Base-by-base conservation (phyloP, 1,140 invertebrate species). In the Globodera ellingtonae region DNA sequence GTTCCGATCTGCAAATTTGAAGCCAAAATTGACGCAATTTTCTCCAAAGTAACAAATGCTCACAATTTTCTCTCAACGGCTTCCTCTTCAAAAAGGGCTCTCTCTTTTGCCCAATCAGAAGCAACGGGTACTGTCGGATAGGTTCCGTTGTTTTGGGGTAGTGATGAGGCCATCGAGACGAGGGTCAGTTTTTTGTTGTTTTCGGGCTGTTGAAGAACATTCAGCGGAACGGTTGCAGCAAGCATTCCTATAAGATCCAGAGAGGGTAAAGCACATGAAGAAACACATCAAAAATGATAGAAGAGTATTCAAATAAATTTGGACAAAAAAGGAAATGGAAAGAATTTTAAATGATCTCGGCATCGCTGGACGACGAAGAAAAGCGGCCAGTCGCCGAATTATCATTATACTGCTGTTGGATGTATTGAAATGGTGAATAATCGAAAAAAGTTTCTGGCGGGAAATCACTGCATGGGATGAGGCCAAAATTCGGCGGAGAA, bases 321-420 rank as follows among this genome's bases (percentile, higher is more conserved):
- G 35, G 7, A 44, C 15, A 47, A 44, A 47, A 18, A 70, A 44
- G 10, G 67, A 7, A 44, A 18, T 15, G 35, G 67, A 47, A 70
- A 44, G 10, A 10, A 21, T 24, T 9, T 70, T 46, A 77, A 77
- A 77, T 77, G 65, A 77, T 77, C 47, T 77, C 75, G 48, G 75
- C 75, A 77, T 77, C 75, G 18, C 75, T 77, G 44, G 75, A 77
- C 21, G 75, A 77, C 3, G 75, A 77, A 9, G 75, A 77, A 67
- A 66, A 44, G 18, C 56, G 56, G 8, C 56, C 56, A 21, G n/a
- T 35, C 18, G 18, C 10, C 13, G 48, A 52, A 74, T 35, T 5
- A 74, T 52, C 8, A 21, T 74, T 59, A 50, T 15, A 15, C 7
- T 7, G 73, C 13, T 44, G 62, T 44, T 52, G 15, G 13, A 75